phyloP scores from a whole-genome alignment of 2,888 invertebrate genomes.

The Cordilura impudica region DNA sequence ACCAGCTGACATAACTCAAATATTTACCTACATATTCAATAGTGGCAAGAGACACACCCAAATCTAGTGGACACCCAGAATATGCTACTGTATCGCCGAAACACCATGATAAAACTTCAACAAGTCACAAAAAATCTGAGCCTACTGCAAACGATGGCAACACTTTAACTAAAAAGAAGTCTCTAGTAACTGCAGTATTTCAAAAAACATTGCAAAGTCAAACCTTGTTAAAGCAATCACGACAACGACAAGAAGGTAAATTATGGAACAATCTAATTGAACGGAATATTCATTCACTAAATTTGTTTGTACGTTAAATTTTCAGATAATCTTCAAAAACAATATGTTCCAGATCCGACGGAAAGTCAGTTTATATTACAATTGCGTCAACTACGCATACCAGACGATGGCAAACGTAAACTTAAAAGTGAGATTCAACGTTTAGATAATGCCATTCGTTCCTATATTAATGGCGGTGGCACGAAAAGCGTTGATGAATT shows the following conservation, averaged over 20 bases:
- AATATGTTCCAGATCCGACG: slow-evolving; percentile 72
- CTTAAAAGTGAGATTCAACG: slow-evolving; percentile 75
- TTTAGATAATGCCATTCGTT: slow-evolving; percentile 73
- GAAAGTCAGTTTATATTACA: slow-evolving; percentile 74
- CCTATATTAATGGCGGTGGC: slow-evolving; percentile 70
- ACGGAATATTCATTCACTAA: neutral
- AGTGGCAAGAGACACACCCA: slow-evolving; percentile 52
- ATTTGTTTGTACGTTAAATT: neutral
- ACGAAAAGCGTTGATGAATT: slow-evolving; percentile 85
- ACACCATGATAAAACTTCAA: slow-evolving; percentile 12
- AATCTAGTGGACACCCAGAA: slow-evolving; percentile 29
- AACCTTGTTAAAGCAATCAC: slow-evolving; percentile 56
- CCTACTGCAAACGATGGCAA: slow-evolving; percentile 33
- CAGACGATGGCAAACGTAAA: slow-evolving; percentile 76
- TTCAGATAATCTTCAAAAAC: slow-evolving; percentile 64
- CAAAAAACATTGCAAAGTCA: slow-evolving; percentile 71
- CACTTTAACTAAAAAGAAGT: slow-evolving; percentile 71
- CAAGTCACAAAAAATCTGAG: slow-evolving; percentile 36
- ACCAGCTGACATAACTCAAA: neutral
- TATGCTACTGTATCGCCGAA: slow-evolving; percentile 52
- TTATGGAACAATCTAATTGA: neutral
- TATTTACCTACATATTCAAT: slow-evolving; percentile 1
- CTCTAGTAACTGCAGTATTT: slow-evolving; percentile 73
- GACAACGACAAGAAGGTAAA: slow-evolving; percentile 56
- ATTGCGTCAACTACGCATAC: slow-evolving; percentile 74